Evolutionary conservation across 2,113 vertebrate genomes (phyloP), one percentile per base, ranked within the genome.

Genomic region (Tragelaphus imberbis): DNA sequence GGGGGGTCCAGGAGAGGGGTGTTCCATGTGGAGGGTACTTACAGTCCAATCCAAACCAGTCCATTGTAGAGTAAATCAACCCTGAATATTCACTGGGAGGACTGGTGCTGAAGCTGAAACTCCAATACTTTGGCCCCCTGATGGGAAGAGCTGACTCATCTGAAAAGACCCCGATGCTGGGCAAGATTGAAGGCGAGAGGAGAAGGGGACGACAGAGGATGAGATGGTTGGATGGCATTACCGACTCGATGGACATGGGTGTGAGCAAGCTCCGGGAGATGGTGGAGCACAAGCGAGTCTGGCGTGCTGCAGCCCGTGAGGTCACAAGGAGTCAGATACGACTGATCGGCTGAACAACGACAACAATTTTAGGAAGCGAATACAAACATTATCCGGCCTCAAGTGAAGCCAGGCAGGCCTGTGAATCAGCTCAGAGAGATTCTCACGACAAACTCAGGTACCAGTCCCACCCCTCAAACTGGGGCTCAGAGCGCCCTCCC

Each of bases 401-500:
- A 25, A 13, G 36, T 28, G 56, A 65, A 77, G 28, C 56, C 63
- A 71, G 53, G 27, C 16, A 7, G 68, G 68, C 68, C 68, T 33
- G n/a, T 0, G 15, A 40, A 19, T 84, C 59, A 11, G 51, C 55
- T 77, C 68, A 40, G n/a, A 77, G 28, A 44, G 68, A 15, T 58
- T 51, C 47, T 15, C 19, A 8, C 7, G 1, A 4, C 25, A 40
- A 68, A 53, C 47, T 8, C 0, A 1, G 11, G 21, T 10, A 30
- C n/a, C 13, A 33, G 59, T 15, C 23, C n/a, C 16, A 4, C 13
- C 6, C 80, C 58, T 65, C 19, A 40, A 3, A 0, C 1, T 0
- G 9, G 56, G 40, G 17, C 19, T 49, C 84, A 36, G 4, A 3
- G 11, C 0, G 0, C 33, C 63, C 3, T 5, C n/a, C 17, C 14